Evolutionary conservation across 1,140 invertebrate species (phyloP), one percentile per base, ranked within the genome.

Genomic region (Drosophila busckii): DNA sequence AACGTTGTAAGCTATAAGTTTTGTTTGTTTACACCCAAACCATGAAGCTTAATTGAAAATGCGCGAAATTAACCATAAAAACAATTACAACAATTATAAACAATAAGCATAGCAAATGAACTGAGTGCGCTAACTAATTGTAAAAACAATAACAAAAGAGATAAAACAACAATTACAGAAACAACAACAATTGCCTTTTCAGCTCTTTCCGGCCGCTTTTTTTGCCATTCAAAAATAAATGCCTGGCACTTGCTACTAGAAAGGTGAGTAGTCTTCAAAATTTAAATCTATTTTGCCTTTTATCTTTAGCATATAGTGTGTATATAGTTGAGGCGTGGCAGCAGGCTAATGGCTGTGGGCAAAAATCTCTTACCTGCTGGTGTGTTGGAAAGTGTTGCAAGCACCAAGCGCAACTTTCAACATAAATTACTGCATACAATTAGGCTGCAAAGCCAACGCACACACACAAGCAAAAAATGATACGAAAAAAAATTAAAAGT

Each of bases 41-140:
- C 6, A 29, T 9, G 16, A 20, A 28, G 32, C 10, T 7, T 20
- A 48, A 40, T 31, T 28, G 22, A 48, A 65, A 59, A 42, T 49
- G 42, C 49, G 70, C 54, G 37, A 70, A 71, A 78, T 67, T 55
- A 73, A 54, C 75, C 41, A 80, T 82, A 54, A 80, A 69, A 56
- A 46, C 75, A 68, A 80, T 80, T 68, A 82, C 69, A 80, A 82
- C 49, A 71, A 82, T 73, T 61, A 82, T 65, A 80, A 73, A 65
- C 61, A 78, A 45, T 9, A 31, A 9, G 25, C 35, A 16, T n/a
- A n/a, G n/a, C n/a, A n/a, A n/a, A n/a, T n/a, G n/a, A n/a, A n/a
- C n/a, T n/a, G n/a, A n/a, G n/a, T n/a, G n/a, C n/a, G n/a, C n/a
- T n/a, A n/a, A n/a, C 4, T 22, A 22, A 20, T 38, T 38, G 35